Conservation (phyloP, 2,888 invertebrate species). For the Actias luna region DNA sequence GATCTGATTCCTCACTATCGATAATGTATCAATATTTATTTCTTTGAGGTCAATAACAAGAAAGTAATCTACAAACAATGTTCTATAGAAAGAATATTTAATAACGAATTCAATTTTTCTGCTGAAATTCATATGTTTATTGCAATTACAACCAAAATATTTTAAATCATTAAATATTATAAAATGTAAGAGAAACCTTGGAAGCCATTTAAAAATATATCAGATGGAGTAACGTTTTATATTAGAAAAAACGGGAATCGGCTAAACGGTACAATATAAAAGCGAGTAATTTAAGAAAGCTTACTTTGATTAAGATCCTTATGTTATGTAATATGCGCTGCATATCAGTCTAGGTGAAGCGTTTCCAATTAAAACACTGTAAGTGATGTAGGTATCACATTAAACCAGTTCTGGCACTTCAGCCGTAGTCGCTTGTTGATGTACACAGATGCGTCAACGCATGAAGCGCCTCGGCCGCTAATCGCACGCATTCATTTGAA, state of each 20-base stretch:
- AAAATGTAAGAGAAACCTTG: not conserved
- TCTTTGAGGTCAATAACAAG: not conserved
- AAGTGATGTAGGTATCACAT: conserved; percentile 36
- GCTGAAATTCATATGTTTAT: too few relatives aligned
- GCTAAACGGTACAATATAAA: too few relatives aligned
- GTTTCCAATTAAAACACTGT: conserved; percentile 60
- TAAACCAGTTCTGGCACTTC: conserved; percentile 52
- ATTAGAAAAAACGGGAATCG: too few relatives aligned
- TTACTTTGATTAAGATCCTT: not conserved
- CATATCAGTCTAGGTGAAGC: conserved; percentile 41
- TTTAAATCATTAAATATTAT: not conserved
- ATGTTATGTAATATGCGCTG: conserved; percentile 38
- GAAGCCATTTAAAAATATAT: not conserved
- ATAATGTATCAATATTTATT: not conserved
- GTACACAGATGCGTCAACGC: conserved; percentile 40
- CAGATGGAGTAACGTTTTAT: too few relatives aligned
- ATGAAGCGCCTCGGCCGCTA: conserved; percentile 25
- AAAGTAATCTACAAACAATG: not conserved
- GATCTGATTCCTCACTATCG: not conserved
- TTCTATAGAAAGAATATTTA: too few relatives aligned
- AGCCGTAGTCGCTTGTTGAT: conserved; percentile 32
- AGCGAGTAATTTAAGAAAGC: not conserved
- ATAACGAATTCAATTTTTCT: too few relatives aligned
- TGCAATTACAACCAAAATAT: not conserved
- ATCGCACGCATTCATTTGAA: conserved; percentile 65